Base-by-base conservation (phyloP, 2,113 vertebrate genomes). In the Notarius quadriscutis region DNA sequence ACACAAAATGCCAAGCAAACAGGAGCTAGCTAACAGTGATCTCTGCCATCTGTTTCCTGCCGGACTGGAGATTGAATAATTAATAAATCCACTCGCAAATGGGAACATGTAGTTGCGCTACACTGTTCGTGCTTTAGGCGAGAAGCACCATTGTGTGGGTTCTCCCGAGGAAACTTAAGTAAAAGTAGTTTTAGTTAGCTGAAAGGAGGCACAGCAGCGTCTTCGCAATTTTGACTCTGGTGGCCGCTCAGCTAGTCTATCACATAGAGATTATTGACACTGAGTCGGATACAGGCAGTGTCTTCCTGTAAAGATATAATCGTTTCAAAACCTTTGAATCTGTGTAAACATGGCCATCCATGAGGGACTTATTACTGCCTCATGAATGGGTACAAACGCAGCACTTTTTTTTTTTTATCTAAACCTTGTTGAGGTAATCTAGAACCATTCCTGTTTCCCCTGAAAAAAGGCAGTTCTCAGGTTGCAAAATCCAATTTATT, bases 41-140 rank as follows among this genome's bases (percentile, higher is more conserved):
- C 55, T 67, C 77, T 80, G 67, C 91, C 91, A 91, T 92, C 91
- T 92, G 90, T 87, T 88, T 84, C 81, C 82, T 81, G 51, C 71
- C 4, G 88, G 86, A 89, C 58, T 87, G 88, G 50, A 84, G 81
- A 79, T 88, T 88, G 88, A 88, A 88, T 89, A 78, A 89, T 90
- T 84, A 91, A 88, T 86, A 88, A 65, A 83, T 77, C 34, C 14
- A 27, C 58, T 78, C 83, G 48, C 85, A 67, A 57, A 78, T 60
- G 55, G 51, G 84, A 84, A 84, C 88, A 67, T 75, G 74, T 84
- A 78, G 75, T 88, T 50, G 72, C 0, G 20, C 72, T 50, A 0
- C 15, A 69, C 11, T 69, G 65, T 30, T 15, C n/a, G 5, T 27
- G 65, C 65, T 69, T 69, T 30, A 30, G n/a, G 65, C 8, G 25